These are phyloP conservation scores for Conomelus anceps DNA, from an alignment of 2,888 invertebrate genomes.

Conservation along the genomic window DNA sequence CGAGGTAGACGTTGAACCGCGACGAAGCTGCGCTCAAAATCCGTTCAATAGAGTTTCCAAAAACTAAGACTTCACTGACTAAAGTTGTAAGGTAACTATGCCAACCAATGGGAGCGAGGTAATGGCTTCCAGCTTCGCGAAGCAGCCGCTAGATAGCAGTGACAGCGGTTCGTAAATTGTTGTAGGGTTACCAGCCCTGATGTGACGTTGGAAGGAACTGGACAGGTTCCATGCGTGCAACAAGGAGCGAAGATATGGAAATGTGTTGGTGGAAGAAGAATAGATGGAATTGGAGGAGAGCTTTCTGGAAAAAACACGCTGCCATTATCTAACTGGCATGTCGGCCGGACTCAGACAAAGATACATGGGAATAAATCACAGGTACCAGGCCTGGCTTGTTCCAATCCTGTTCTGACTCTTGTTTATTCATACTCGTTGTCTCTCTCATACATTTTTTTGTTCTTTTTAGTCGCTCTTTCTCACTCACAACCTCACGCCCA, in stretches of 20 bases:
- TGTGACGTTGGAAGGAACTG: neutral
- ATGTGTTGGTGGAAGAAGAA: neutral
- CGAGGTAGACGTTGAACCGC: neutral
- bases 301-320: neutral
- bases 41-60: slow-evolving; percentile 12
- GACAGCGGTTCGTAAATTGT: slow-evolving; percentile 22
- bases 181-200: slow-evolving; percentile 22
- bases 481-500: neutral
- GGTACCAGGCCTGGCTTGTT: neutral
- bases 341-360: neutral
- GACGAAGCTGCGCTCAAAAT: neutral
- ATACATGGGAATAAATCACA: slow-evolving; percentile 4
- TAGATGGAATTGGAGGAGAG: neutral
- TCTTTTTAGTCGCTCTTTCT: neutral
- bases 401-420: neutral
- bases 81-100: slow-evolving; percentile 12
- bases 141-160: slow-evolving; percentile 18
- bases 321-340: neutral
- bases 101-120: slow-evolving; percentile 21
- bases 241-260: neutral
- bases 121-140: slow-evolving; percentile 23
- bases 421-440: neutral
- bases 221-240: neutral
- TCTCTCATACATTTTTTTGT: too few relatives aligned
- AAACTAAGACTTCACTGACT: slow-evolving; percentile 8